Percentiles rank a stretch among this genome's conserved stretches.
Conservation (phyloP, 1,140 invertebrate genomes). For the Antheraea pernyi region DNA sequence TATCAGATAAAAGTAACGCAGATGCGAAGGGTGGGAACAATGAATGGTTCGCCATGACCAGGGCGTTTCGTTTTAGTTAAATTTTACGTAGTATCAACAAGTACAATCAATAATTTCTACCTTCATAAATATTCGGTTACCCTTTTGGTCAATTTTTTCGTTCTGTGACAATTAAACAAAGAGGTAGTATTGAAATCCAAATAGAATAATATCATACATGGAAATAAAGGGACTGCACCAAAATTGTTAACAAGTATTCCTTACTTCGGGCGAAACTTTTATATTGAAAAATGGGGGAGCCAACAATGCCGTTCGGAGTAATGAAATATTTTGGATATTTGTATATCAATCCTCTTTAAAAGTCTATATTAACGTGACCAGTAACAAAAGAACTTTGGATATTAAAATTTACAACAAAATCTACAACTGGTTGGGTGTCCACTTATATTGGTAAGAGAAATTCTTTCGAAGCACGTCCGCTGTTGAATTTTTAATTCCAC, state of each 20-base stretch:
- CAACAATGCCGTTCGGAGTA: conserved; percentile 49
- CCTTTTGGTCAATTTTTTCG: too few relatives aligned
- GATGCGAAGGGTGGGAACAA: conserved; percentile 23
- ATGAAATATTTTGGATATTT: conserved; percentile 73
- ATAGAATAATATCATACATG: background rate
- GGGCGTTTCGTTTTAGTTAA: background rate
- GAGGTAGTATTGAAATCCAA: background rate
- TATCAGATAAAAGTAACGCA: conserved; percentile 42
- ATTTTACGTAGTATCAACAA: background rate
- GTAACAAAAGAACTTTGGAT: conserved; percentile 22
- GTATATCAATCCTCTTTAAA: conserved; percentile 51
- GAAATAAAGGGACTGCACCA: background rate
- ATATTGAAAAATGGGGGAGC: conserved; percentile 40
- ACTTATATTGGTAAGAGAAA: conserved; percentile 34
- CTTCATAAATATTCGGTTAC: too few relatives aligned
- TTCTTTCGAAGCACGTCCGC: conserved; percentile 27
- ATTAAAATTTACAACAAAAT: conserved; percentile 10
- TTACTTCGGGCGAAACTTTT: conserved; percentile 16
- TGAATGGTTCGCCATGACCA: conserved; percentile 7
- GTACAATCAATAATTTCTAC: background rate
- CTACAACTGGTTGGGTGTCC: conserved; percentile 15
- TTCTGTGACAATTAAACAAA: background rate
- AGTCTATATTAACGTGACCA: conserved; percentile 36
- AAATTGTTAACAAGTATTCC: conserved; percentile 2
- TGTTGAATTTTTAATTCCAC: conserved; percentile 58